Percentiles rank a stretch among this genome's conserved stretches.
phyloP scores from a whole-genome alignment of 2,797 vertebrate species.

The Gymnodraco acuticeps region DNA sequence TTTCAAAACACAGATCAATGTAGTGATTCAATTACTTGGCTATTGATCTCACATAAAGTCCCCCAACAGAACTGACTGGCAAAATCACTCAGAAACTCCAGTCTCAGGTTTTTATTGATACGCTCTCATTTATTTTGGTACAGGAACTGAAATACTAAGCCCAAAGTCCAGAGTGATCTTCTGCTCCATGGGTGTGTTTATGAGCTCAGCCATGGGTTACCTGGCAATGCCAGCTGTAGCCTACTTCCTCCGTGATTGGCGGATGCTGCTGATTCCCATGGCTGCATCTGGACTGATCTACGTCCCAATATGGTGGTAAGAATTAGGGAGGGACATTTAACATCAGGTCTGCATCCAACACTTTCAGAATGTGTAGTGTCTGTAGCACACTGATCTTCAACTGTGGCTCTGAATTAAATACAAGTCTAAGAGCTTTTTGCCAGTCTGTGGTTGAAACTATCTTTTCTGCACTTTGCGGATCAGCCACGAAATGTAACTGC shows the following conservation, averaged over 20 bases:
- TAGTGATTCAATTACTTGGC: neutral
- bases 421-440: too few relatives aligned
- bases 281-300: constrained; percentile 85
- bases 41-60: neutral
- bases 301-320: constrained; percentile 88
- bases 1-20: neutral
- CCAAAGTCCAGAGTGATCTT: constrained; percentile 86
- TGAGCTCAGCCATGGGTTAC: constrained; percentile 89
- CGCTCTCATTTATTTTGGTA: neutral
- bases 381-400: too few relatives aligned
- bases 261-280: constrained; percentile 85
- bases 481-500: too few relatives aligned
- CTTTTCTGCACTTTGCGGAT: too few relatives aligned
- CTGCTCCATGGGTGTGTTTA: constrained; percentile 89
- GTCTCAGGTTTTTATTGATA: neutral
- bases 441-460: too few relatives aligned
- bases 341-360: too few relatives aligned
- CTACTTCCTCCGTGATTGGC: constrained; percentile 89
- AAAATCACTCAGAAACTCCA: neutral
- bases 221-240: constrained; percentile 88
- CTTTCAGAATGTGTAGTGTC: too few relatives aligned
- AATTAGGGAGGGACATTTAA: too few relatives aligned
- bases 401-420: too few relatives aligned
- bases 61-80: neutral
- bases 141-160: constrained; percentile 91